phyloP scores from a whole-genome alignment of 2,797 vertebrate genomes.

The Chanos chanos region DNA sequence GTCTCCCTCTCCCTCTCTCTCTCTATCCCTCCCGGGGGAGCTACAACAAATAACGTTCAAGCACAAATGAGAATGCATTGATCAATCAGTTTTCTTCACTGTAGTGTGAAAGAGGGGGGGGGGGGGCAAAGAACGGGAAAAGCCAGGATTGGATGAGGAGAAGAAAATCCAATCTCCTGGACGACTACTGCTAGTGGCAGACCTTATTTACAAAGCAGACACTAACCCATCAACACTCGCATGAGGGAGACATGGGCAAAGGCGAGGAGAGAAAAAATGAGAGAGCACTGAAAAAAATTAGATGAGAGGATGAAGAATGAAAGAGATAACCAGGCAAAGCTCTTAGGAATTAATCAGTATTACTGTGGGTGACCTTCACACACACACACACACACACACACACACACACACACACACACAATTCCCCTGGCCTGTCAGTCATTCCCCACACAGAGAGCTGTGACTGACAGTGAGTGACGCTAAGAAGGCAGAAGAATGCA shows the following conservation, averaged over 20 bases:
- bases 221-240: constrained; percentile 37
- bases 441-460: no score
- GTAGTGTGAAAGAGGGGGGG: not conserved
- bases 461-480: not conserved
- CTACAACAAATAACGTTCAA: constrained; percentile 29
- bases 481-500: not conserved
- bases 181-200: constrained; percentile 41
- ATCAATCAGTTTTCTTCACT: constrained; percentile 40
- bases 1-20: not conserved
- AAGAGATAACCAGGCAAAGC: constrained; percentile 10
- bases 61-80: constrained; percentile 40
- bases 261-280: constrained; percentile 21
- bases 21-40: constrained; percentile 15
- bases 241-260: constrained; percentile 26
- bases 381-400: not conserved
- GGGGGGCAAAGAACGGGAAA: not conserved
- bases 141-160: constrained; percentile 32
- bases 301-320: constrained; percentile 7
- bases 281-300: not conserved
- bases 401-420: not conserved
- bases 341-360: constrained; percentile 11
- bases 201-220: constrained; percentile 47
- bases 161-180: constrained; percentile 46
- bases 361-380: constrained; percentile 34
- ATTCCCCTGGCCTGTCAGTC: constrained; percentile 18